Evolutionary conservation across 2,888 invertebrate genomes (phyloP), one percentile per base, ranked within the genome.

Genomic region (Saturnia pavonia): DNA sequence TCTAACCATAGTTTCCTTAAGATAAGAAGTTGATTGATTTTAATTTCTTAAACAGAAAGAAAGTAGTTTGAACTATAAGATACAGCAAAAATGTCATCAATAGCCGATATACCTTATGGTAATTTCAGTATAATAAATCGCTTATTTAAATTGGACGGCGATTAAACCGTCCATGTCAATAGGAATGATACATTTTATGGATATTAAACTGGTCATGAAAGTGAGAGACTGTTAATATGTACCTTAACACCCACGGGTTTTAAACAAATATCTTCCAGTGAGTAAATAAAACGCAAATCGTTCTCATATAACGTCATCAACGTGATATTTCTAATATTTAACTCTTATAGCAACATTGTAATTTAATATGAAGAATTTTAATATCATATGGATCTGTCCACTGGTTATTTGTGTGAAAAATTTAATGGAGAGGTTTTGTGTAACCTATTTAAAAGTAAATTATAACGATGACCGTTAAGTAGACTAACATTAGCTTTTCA

Each of bases 121-220:
- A 65, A 40, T 65, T 68, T 48, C 14, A 48, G 48, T 68, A 27
- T 27, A 48, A 45, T 68, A 68, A 68, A 68, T 27, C 16, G 68
- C 27, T 34, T 68, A 68, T 68, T 68, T 68, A 51, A 68, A 68
- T 68, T 68, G 54, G 48, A 40, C 7, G 27, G 12, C 27, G 40
- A 68, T 48, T 68, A 54, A 40, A 51, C 51, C 48, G 68, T 68
- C 68, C 25, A 40, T 54, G 34, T 57, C 68, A 68, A 68, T 68
- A n/a, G 40, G 54, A 68, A 68, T 27, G 27, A 54, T 68, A 27
- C 40, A 68, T 68, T 68, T 68, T 68, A 68, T 54, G 19, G 68
- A 54, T 51, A 40, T 54, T 27, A 65, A 65, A 40, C 65, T 34
- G n/a, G 65, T 40, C 19, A 40, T 65, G 40, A 40, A 34, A 40